Evolutionary conservation across 2,888 invertebrate species (phyloP).

Genomic region (Drosophila birchii): DNA sequence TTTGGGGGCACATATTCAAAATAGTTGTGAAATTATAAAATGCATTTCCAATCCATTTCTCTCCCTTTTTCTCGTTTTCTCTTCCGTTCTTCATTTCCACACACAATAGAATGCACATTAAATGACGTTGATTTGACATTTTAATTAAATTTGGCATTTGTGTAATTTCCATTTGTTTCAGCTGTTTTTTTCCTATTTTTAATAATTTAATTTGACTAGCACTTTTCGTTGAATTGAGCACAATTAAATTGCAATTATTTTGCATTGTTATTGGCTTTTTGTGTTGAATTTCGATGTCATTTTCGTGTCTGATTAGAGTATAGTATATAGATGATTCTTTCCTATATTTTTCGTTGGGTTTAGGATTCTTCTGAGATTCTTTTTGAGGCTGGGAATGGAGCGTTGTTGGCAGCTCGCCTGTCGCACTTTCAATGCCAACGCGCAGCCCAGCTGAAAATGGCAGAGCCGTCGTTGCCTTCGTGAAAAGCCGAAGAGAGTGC

Average conservation of each 20-base stretch:
- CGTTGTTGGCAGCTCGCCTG: constrained; percentile 78
- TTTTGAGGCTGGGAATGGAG: constrained; percentile 42
- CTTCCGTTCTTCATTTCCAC: constrained; percentile 10
- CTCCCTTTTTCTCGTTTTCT: neutral
- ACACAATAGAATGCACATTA: constrained; percentile 26
- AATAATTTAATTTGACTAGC: constrained; percentile 42
- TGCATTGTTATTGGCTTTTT: constrained; percentile 27
- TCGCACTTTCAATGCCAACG: constrained; percentile 82
- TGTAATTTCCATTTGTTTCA: constrained; percentile 16
- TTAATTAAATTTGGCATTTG: neutral
- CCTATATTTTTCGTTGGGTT: constrained; percentile 21
- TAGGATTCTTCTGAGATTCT: constrained; percentile 17
- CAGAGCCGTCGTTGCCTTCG: constrained; percentile 42
- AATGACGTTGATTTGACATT: constrained; percentile 8
- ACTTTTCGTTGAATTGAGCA: constrained; percentile 53
- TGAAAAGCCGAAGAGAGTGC: constrained; percentile 27
- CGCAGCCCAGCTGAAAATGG: constrained; percentile 62
- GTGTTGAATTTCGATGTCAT: constrained; percentile 53
- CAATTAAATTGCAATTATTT: constrained; percentile 63
- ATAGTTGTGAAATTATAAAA: constrained; percentile 31
- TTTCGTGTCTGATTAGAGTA: constrained; percentile 42
- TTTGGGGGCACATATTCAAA: constrained; percentile 23
- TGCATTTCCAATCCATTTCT: constrained; percentile 29
- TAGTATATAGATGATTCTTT: constrained; percentile 8
- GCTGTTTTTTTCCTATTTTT: constrained; percentile 10